Base-by-base conservation (phyloP, 2,113 vertebrate species). In the Callipepla squamata region DNA sequence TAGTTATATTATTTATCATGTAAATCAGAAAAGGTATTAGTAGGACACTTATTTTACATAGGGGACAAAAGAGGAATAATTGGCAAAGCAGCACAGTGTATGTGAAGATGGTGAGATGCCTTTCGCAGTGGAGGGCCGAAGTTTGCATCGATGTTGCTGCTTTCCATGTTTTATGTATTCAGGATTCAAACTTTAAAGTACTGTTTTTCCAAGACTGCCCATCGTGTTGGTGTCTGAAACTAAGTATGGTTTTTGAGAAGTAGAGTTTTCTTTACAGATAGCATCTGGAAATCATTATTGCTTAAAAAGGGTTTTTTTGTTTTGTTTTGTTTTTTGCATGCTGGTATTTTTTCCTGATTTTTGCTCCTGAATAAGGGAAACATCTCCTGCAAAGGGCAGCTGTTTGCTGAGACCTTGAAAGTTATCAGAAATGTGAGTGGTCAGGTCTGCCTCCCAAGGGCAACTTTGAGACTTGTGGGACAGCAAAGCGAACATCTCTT, bases 1-100 rank as follows among this genome's bases (percentile, higher is more conserved):
- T 8, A 87, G 68, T 44, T 80, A 65, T 89, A 89, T 91, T 95
- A 96, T 95, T 96, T 78, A 95, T 73, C 53, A 86, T 40, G 61
- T 84, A 58, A 58, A 59, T 59, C 65, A 91, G 70, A 81, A 92
- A 91, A 63, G 32, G 13, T 80, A 94, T 87, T 92, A 93, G 63
- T 36, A 74, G 67, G 67, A 86, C 55, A 53, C 34, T 89, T 93
- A 79, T 22, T 92, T 95, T 81, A 88, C 59, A 81, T 25, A 69
- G 74, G 90, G 61, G 69, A 93, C 72, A 93, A 89, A 84, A 61
- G 7, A 77, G 87, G 20, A 93, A 75, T 90, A 94, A 95, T 51
- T 88, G 79, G 68, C 62, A 80, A 77, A 47, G 72, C 6, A 47
- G 63, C 45, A 91, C 30, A 9, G 59, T 34, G 28, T 20, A 44